Percentiles rank a stretch among this genome's conserved stretches.
Evolutionary conservation across 2,113 vertebrate species (phyloP).

Genomic region (Tautogolabrus adspersus): DNA sequence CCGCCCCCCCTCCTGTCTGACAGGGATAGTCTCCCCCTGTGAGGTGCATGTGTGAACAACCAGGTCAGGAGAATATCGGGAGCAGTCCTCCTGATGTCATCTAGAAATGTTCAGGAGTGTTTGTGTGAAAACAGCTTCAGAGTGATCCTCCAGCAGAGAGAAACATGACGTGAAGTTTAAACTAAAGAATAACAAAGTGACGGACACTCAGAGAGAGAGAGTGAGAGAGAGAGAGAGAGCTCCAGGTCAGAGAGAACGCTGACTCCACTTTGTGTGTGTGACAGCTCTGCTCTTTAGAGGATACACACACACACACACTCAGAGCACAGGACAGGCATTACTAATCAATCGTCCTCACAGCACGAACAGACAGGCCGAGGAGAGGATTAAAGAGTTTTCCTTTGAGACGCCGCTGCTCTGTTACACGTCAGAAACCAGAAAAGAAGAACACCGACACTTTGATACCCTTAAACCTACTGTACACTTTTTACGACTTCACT

Average conservation of each 20-base stretch:
- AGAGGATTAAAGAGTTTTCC: constrained; percentile 59
- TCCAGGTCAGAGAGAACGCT: background rate
- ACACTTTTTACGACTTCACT: no score
- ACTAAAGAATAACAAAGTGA: background rate
- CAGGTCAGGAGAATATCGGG: no score
- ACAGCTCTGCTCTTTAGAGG: constrained; percentile 55
- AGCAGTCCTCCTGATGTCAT: no score
- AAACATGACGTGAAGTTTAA: constrained; percentile 15
- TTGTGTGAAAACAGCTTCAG: background rate
- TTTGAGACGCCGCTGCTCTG: constrained; percentile 20
- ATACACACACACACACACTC: constrained; percentile 16
- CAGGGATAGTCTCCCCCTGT: no score
- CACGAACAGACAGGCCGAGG: constrained; percentile 53
- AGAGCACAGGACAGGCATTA: constrained; percentile 64
- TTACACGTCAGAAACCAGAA: constrained; percentile 16
- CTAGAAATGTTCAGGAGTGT: no score
- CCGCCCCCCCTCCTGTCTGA: no score
- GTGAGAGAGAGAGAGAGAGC: background rate
- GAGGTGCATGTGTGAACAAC: no score
- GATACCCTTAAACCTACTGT: background rate
- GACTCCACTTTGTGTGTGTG: constrained; percentile 54
- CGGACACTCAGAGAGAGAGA: background rate
- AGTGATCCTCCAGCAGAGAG: no score
- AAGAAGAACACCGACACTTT: background rate
- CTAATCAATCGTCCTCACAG: constrained; percentile 69